Percentiles rank a stretch among this genome's conserved stretches.
phyloP scores from a whole-genome alignment of 2,797 vertebrate genomes.

The Lophius americanus region DNA sequence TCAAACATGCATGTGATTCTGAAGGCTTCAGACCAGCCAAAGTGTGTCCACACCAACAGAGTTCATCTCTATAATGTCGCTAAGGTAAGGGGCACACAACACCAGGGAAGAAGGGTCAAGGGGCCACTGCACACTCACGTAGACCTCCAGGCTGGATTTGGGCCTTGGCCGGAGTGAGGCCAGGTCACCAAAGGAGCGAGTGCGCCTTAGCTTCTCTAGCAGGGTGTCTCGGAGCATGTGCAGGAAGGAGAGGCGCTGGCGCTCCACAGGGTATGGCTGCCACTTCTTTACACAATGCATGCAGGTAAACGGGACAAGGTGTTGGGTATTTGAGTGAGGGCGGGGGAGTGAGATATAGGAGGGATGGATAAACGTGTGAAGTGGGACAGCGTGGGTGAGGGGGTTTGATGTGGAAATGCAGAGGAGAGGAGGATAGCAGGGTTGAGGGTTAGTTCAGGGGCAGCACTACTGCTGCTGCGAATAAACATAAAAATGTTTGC shows the following conservation, averaged over 20 bases:
- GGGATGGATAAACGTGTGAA: constrained; percentile 36
- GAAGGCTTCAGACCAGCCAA: constrained; percentile 28
- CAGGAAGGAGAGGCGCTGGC: constrained; percentile 90
- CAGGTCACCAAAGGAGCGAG: constrained; percentile 96
- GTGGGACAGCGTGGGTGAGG: constrained; percentile 47
- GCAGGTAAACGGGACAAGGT: constrained; percentile 48
- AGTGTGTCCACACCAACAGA: constrained; percentile 37
- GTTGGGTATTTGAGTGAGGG: constrained; percentile 47
- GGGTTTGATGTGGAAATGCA: constrained; percentile 50
- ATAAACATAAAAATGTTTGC: constrained; percentile 12
- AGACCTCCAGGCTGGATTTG: constrained; percentile 92
- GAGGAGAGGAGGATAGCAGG: constrained; percentile 54
- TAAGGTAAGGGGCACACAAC: constrained; percentile 41
- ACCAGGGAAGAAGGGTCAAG: constrained; percentile 30
- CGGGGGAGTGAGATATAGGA: constrained; percentile 45
- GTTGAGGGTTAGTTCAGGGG: constrained; percentile 64
- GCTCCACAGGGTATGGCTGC: constrained; percentile 87
- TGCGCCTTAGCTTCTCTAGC: constrained; percentile 95
- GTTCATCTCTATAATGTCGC: constrained; percentile 18
- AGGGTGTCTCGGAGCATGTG: constrained; percentile 92
- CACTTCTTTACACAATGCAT: constrained; percentile 86
- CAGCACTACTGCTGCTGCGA: constrained; percentile 21
- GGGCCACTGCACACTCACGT: constrained; percentile 89
- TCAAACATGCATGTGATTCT: constrained; percentile 35
- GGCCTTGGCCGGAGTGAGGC: constrained; percentile 91